A percentile compares a stretch with the other conserved stretches of the same genome.
Conservation (phyloP, 2,888 invertebrate genomes). For the Stenurella melanura region DNA sequence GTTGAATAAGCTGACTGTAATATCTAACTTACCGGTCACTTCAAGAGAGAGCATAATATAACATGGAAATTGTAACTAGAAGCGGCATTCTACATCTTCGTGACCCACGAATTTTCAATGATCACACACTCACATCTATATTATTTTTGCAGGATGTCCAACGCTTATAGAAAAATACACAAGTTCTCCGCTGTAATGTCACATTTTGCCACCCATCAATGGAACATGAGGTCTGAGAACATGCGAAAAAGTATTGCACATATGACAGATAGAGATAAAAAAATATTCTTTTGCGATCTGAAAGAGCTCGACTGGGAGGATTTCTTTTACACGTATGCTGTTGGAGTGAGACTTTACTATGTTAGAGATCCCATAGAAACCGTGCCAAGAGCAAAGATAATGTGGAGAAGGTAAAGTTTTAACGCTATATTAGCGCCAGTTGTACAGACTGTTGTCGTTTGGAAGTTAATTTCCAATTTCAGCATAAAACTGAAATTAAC, state of each 20-base stretch:
- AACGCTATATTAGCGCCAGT: too few relatives aligned
- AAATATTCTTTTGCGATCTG: background rate
- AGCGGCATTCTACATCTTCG: too few relatives aligned
- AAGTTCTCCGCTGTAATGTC: conserved; percentile 53
- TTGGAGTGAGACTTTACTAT: background rate
- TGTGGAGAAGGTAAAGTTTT: background rate
- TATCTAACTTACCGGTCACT: too few relatives aligned
- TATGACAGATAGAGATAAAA: background rate
- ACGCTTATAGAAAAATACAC: conserved; percentile 59
- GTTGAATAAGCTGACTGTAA: too few relatives aligned
- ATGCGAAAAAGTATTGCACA: background rate
- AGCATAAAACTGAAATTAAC: too few relatives aligned
- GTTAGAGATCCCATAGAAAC: background rate
- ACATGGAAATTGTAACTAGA: too few relatives aligned
- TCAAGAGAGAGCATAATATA: too few relatives aligned
- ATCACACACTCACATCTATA: too few relatives aligned
- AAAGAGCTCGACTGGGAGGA: background rate
- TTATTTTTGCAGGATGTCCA: conserved; percentile 52
- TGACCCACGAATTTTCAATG: too few relatives aligned
- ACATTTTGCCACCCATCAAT: conserved; percentile 7
- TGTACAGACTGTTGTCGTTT: too few relatives aligned
- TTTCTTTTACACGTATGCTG: background rate
- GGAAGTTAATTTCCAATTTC: too few relatives aligned
- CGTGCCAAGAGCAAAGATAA: background rate
- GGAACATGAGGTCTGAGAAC: background rate